Evolutionary conservation across 2,113 vertebrate species (phyloP), one percentile per base, ranked within the genome.

Genomic region (Abramis brama): DNA sequence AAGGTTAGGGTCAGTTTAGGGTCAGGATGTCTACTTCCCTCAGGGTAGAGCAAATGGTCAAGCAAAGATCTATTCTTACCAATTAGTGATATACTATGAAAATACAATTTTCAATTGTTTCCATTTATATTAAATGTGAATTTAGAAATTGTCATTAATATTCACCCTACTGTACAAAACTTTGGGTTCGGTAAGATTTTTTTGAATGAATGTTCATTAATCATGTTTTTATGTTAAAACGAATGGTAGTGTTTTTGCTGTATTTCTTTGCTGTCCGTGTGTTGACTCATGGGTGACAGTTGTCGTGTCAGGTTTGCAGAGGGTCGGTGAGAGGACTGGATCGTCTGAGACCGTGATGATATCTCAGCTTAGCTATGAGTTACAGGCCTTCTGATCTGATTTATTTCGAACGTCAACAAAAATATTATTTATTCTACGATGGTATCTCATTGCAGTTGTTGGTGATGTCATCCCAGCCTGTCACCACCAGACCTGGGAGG

Each of bases 1-100:
- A 87, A 79, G 94, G 94, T 93, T 91, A 86, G 86, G 94, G 94
- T 94, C 87, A 84, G 12, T 36, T 86, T 27, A 80, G 91, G 92
- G 93, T 92, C 89, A 92, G 85, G 91, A 66, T 81, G 86, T 85
- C 86, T 86, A 81, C 62, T 85, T 85, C 90, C 94, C 90, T 88
- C 0, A 85, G 91, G 93, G 91, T 79, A 75, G 74, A 64, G 88
- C 89, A 91, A 93, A 87, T 87, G 86, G 85, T 91, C 86, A 87
- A 86, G 86, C 30, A 50, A 79, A 89, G 43, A 25, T 59, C 70
- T 39, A 23, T 81, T 50, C 47, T 45, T 47, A 9, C 79, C 68
- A 90, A 87, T 88, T 90, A 90, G 87, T 79, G 19, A 11, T 80
- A 84, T 77, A n/a, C 6, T 55, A 74, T n/a, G 19, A 74, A 74